phyloP scores from a whole-genome alignment of 2,888 invertebrate species.

The Oscheius sp. region DNA sequence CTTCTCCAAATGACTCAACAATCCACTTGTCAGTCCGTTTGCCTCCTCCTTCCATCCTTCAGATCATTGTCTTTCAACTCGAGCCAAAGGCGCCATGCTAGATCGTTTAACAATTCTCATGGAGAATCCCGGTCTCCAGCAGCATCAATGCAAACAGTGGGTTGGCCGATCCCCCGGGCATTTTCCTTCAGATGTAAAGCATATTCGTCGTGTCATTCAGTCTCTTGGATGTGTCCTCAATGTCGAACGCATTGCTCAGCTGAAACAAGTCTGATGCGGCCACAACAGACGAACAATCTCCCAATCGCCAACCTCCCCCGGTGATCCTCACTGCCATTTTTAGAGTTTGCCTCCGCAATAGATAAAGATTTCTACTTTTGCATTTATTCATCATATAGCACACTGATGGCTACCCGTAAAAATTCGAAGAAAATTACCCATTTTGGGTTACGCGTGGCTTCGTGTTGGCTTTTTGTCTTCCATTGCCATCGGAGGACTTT shows the following conservation, averaged over 20 bases:
- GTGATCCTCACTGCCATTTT: slow-evolving; percentile 21
- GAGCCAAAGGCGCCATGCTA: slow-evolving; percentile 68
- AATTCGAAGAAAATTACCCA: background rate
- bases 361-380: slow-evolving; percentile 7
- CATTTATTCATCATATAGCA: slow-evolving; percentile 4
- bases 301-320: slow-evolving; percentile 27
- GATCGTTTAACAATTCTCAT: slow-evolving; percentile 64
- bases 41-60: background rate
- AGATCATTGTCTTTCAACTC: slow-evolving; percentile 69
- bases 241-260: slow-evolving; percentile 66
- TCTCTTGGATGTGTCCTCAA: slow-evolving; percentile 68
- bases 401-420: slow-evolving; percentile 14
- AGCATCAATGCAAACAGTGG: slow-evolving; percentile 62
- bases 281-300: slow-evolving; percentile 11
- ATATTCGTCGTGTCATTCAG: slow-evolving; percentile 53
- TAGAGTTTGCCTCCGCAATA: background rate
- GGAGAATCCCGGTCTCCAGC: slow-evolving; percentile 63
- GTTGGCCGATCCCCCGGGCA: background rate
- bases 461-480: slow-evolving; percentile 27
- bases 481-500: slow-evolving; percentile 18
- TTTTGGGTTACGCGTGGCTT: slow-evolving; percentile 19
- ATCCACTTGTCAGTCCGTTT: slow-evolving; percentile 60
- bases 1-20: slow-evolving; percentile 70
- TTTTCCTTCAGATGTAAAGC: slow-evolving; percentile 60
- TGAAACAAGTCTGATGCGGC: slow-evolving; percentile 48